Conservation (phyloP, 2,888 invertebrate species). For the Dasypogon diadema region DNA sequence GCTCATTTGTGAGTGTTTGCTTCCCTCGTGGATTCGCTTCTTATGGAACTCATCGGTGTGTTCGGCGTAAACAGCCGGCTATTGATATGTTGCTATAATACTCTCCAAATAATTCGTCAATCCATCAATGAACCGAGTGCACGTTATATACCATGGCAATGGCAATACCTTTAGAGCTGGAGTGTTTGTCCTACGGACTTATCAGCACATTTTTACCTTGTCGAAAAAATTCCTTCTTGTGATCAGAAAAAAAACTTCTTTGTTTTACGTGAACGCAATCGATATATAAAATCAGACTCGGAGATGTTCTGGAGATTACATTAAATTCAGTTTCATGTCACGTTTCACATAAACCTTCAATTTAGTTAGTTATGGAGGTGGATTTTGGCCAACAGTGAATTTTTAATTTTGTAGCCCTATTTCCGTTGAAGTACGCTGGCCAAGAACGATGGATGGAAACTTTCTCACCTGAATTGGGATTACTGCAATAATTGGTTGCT, state of each 20-base stretch:
- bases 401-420: too few relatives aligned
- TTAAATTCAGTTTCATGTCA: background rate
- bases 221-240: background rate
- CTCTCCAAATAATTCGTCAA: background rate
- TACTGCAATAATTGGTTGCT: too few relatives aligned
- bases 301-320: background rate
- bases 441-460: too few relatives aligned
- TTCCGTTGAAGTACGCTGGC: too few relatives aligned
- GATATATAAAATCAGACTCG: too few relatives aligned
- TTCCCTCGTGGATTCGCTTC: background rate
- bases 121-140: background rate
- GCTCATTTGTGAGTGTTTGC: slow-evolving; percentile 9
- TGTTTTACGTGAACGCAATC: background rate
- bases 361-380: too few relatives aligned
- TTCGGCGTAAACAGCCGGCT: too few relatives aligned
- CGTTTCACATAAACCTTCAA: too few relatives aligned
- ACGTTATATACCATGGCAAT: background rate
- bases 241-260: background rate
- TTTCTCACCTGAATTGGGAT: too few relatives aligned
- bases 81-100: too few relatives aligned
- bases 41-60: too few relatives aligned
- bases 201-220: background rate
- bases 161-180: background rate
- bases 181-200: background rate
- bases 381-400: too few relatives aligned